A percentile compares a stretch with the other conserved stretches of the same genome.
Evolutionary conservation across 2,113 vertebrate genomes (phyloP).

Genomic region (Entomyzon cyanotis): DNA sequence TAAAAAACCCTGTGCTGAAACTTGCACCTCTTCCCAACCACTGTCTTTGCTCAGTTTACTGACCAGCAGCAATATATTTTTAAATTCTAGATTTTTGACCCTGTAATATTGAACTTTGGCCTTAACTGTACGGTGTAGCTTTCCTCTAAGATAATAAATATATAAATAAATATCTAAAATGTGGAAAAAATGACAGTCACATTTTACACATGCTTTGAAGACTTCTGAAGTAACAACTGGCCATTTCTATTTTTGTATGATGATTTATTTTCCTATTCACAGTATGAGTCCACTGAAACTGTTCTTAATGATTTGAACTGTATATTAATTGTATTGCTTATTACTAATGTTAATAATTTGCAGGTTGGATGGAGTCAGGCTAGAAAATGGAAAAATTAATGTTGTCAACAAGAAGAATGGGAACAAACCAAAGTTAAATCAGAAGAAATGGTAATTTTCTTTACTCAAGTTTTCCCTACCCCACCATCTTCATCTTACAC

Average conservation of each 20-base stretch:
- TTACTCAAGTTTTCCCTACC: background rate
- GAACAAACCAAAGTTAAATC: constrained; percentile 84
- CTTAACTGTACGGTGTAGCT: background rate
- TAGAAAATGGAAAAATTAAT: constrained; percentile 88
- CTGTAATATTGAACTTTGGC: background rate
- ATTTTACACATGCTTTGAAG: background rate
- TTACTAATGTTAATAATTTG: background rate
- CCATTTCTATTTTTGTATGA: background rate
- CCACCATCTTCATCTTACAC: background rate
- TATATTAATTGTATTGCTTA: background rate
- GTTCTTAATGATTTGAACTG: background rate
- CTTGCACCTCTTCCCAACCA: background rate
- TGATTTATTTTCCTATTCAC: background rate
- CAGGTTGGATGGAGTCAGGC: constrained; percentile 91
- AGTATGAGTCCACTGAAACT: background rate
- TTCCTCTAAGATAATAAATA: background rate
- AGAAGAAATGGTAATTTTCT: constrained; percentile 83
- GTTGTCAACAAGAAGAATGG: constrained; percentile 83
- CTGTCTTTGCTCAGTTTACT: background rate
- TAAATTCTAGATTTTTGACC: background rate
- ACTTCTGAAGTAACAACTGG: background rate
- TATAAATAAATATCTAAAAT: background rate
- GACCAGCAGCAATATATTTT: accelerated
- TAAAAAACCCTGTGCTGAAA: background rate
- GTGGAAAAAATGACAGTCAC: background rate